Conservation (phyloP, 1,140 invertebrate species). For the Cepaea nemoralis region DNA sequence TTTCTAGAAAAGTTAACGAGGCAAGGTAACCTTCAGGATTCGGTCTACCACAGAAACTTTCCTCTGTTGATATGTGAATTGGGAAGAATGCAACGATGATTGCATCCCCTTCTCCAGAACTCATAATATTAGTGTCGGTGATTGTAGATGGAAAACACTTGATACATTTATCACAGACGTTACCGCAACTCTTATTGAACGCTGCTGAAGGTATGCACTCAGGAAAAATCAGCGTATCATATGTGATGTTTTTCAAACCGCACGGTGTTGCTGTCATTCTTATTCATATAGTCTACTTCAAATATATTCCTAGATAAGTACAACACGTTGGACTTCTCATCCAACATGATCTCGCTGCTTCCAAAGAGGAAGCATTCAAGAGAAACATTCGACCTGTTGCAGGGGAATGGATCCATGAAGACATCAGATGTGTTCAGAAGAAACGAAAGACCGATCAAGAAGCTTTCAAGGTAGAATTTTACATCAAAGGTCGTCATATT, state of each 20-base stretch:
- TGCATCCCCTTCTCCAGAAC: conserved; percentile 34
- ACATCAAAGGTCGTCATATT: background rate
- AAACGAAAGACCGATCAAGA: background rate
- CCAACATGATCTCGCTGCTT: background rate
- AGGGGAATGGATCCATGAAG: background rate
- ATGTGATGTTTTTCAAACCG: no score
- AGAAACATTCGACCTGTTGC: background rate
- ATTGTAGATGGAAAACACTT: conserved; percentile 27
- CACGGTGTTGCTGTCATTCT: background rate
- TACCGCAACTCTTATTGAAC: background rate
- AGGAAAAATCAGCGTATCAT: background rate
- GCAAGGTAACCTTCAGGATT: conserved; percentile 37
- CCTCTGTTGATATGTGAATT: conserved; percentile 34
- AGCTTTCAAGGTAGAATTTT: background rate
- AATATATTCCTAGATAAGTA: background rate
- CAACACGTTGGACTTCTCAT: background rate
- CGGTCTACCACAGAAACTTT: conserved; percentile 29
- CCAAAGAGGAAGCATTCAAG: background rate
- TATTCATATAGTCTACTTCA: background rate
- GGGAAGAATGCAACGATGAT: conserved; percentile 49
- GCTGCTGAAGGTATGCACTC: background rate
- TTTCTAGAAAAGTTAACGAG: conserved; percentile 38
- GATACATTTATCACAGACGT: conserved; percentile 28
- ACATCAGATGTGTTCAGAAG: background rate
- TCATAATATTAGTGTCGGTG: conserved; percentile 30